Percentiles rank a stretch among this genome's conserved stretches.
These are phyloP conservation scores for Paraescarpia echinospica DNA, from an alignment of 1,140 invertebrate species.

Conservation along the genomic window DNA sequence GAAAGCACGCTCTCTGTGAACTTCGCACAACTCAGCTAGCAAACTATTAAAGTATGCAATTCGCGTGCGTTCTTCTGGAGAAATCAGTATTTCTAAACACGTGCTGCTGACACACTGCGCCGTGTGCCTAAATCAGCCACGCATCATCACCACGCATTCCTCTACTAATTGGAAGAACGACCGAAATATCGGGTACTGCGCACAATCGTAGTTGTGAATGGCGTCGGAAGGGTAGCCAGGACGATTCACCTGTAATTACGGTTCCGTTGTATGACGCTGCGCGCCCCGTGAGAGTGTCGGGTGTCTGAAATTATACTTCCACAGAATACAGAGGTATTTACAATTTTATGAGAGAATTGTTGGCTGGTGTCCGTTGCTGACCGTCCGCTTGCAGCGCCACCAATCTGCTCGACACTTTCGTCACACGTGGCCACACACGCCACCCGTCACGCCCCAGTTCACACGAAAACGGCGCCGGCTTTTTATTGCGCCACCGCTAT, in stretches of 20 bases:
- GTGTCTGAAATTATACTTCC: neutral
- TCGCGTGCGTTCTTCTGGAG: neutral
- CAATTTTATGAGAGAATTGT: neutral
- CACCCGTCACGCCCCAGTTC: neutral
- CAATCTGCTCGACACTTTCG: neutral
- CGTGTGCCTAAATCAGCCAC: neutral
- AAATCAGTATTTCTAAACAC: neutral
- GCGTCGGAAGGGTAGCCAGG: neutral
- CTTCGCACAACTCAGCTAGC: neutral
- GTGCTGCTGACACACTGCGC: neutral
- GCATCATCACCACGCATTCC: neutral
- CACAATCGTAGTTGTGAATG: neutral
- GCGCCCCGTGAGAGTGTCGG: neutral
- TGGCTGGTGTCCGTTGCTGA: neutral
- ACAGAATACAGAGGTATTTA: neutral
- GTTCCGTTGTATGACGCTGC: neutral
- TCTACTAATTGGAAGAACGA: neutral
- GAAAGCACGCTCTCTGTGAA: neutral
- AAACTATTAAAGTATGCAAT: neutral
- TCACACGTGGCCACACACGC: neutral
- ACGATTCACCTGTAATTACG: neutral
- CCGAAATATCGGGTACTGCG: neutral
- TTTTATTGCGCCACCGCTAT: neutral
- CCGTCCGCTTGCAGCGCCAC: neutral
- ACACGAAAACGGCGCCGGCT: neutral